Percentiles rank a stretch among this genome's conserved stretches.
These are phyloP conservation scores for Eilema sororculum DNA, from an alignment of 2,888 invertebrate species.

Conservation along the genomic window DNA sequence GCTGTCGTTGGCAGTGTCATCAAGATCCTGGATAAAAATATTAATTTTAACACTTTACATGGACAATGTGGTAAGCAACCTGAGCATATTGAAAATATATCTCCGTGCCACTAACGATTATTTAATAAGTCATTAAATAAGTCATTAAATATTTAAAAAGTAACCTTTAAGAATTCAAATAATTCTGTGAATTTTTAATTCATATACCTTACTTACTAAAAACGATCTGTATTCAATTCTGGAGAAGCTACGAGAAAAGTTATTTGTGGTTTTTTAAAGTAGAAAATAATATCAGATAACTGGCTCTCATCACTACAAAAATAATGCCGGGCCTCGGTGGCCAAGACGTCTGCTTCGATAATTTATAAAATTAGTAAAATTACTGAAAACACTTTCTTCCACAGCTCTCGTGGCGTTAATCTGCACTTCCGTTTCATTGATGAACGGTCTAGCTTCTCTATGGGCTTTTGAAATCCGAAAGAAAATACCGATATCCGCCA, in stretches of 20 bases:
- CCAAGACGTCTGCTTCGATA: background rate
- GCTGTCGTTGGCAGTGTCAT: conserved; percentile 71
- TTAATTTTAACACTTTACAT: conserved; percentile 68
- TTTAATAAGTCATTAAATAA: background rate
- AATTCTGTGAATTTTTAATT: no score
- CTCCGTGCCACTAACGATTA: background rate
- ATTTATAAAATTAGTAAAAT: background rate
- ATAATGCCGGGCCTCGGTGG: background rate
- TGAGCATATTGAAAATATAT: background rate
- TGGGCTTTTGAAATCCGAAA: conserved; percentile 65
- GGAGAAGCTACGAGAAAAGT: background rate
- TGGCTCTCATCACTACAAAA: background rate
- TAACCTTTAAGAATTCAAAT: no score
- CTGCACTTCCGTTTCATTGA: conserved; percentile 66
- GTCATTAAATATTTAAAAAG: background rate
- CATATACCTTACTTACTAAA: no score
- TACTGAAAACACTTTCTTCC: conserved; percentile 31
- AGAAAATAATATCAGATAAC: background rate
- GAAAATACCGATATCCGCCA: conserved; percentile 60
- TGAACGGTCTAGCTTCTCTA: conserved; percentile 68
- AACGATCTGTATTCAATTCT: background rate
- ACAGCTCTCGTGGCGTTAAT: conserved; percentile 68
- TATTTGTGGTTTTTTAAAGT: background rate
- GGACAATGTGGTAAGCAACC: conserved; percentile 65
- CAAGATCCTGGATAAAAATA: conserved; percentile 60